A percentile compares a stretch with the other conserved stretches of the same genome.
Conservation (phyloP, 2,888 invertebrate genomes). For the Euplexia lucipara region DNA sequence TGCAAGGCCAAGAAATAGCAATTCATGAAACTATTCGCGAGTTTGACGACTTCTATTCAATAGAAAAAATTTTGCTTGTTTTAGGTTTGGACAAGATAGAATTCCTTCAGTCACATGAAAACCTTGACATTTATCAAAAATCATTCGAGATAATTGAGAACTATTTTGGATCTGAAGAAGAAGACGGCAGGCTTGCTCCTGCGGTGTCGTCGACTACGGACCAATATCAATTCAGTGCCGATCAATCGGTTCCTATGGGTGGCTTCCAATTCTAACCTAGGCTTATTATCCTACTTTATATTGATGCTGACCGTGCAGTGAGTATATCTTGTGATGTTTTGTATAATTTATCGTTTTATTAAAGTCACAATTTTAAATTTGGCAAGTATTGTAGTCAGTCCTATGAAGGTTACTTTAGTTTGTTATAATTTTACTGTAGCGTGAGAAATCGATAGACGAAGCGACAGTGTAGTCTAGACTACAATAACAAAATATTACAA, state of each 20-base stretch:
- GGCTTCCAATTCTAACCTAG: constrained; percentile 94
- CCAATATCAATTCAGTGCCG: constrained; percentile 94
- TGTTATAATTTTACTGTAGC: constrained; percentile 19
- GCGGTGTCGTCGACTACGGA: constrained; percentile 94
- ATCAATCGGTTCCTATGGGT: constrained; percentile 94
- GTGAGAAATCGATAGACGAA: constrained; percentile 25
- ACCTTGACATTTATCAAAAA: constrained; percentile 99
- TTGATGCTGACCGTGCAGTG: constrained; percentile 72
- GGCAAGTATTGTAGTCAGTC: constrained; percentile 34
- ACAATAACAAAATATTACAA: neutral
- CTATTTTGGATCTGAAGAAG: constrained; percentile 98
- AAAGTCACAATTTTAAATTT: constrained; percentile 38
- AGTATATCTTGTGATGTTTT: constrained; percentile 65
- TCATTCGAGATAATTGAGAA: constrained; percentile 99
- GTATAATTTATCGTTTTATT: constrained; percentile 49
- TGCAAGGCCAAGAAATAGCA: neutral
- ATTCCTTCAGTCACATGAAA: constrained; percentile 99
- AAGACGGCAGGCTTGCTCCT: constrained; percentile 95
- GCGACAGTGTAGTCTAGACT: neutral
- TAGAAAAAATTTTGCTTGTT: constrained; percentile 60
- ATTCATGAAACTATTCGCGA: neutral
- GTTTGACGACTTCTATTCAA: neutral
- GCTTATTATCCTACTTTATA: constrained; percentile 59
- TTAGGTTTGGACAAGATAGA: constrained; percentile 99
- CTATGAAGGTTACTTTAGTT: constrained; percentile 19